A percentile compares a stretch with the other conserved stretches of the same genome.
phyloP scores from a whole-genome alignment of 1,140 invertebrate genomes.

The Saccostrea glomerata region DNA sequence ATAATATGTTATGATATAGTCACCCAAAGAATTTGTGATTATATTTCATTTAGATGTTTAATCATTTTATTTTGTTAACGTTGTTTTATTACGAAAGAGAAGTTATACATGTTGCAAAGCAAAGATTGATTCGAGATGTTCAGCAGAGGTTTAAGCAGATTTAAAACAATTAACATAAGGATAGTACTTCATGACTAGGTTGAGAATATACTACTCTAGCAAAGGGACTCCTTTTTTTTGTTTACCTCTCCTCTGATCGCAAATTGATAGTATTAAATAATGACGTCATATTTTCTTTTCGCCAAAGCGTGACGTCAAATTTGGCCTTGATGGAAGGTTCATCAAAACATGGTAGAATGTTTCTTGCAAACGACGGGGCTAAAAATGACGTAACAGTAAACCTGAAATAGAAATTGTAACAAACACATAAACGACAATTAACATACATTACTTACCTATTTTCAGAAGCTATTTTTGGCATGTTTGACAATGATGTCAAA shows the following conservation, averaged over 20 bases:
- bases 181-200: not conserved
- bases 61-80: too few species aligned
- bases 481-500: slow-evolving; percentile 88
- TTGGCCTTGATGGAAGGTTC: slow-evolving; percentile 94
- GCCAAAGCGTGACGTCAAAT: slow-evolving; percentile 88
- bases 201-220: not conserved
- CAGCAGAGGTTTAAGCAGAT: too few species aligned
- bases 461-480: slow-evolving; percentile 78
- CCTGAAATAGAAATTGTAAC: slow-evolving; percentile 4
- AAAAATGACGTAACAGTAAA: not conserved
- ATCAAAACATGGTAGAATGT: slow-evolving; percentile 96
- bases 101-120: too few species aligned
- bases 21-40: too few species aligned
- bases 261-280: slow-evolving; percentile 89
- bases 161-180: too few species aligned
- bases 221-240: not conserved
- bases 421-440: not conserved
- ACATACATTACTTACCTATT: slow-evolving; percentile 36
- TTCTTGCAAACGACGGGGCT: slow-evolving; percentile 47
- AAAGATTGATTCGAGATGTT: not conserved
- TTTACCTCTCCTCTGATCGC: slow-evolving; percentile 57
- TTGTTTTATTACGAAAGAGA: too few species aligned
- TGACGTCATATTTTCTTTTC: slow-evolving; percentile 83
- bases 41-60: too few species aligned
- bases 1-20: too few species aligned